phyloP scores from a whole-genome alignment of 37 sponge, comb jelly and placozoan genomes.

The Axinella damicornis region DNA sequence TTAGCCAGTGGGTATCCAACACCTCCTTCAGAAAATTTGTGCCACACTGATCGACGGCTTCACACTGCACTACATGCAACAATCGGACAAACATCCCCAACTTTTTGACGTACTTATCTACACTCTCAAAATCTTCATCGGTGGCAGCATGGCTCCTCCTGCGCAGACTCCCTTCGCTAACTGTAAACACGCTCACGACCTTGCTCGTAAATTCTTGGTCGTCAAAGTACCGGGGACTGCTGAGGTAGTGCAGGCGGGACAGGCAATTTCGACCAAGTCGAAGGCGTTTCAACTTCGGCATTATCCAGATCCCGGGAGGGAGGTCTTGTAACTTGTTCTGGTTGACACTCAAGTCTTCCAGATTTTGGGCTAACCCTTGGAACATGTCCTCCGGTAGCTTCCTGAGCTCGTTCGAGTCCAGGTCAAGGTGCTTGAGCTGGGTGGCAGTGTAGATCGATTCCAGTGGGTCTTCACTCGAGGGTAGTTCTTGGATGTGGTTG shows the following conservation, averaged over 20 bases:
- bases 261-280: constrained; percentile 59
- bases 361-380: constrained; percentile 6
- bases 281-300: constrained; percentile 54
- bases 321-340: constrained; percentile 53
- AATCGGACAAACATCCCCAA: constrained; percentile 16
- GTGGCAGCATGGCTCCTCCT: not conserved
- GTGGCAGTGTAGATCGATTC: constrained; percentile 36
- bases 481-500: constrained; percentile 52
- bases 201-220: constrained; percentile 26
- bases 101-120: constrained; percentile 19
- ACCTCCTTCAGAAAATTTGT: constrained; percentile 11
- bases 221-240: constrained; percentile 26
- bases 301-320: constrained; percentile 78
- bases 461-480: constrained; percentile 12
- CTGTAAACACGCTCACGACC: constrained; percentile 2
- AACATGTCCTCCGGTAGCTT: constrained; percentile 64
- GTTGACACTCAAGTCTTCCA: constrained; percentile 57
- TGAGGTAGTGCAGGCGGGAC: constrained; percentile 59
- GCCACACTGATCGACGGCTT: no score
- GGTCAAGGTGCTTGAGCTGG: constrained; percentile 16
- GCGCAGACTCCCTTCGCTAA: not conserved
- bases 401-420: constrained; percentile 58
- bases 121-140: not conserved
- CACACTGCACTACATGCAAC: constrained; percentile 12
- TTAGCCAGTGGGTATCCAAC: constrained; percentile 20